These are phyloP conservation scores for Teleogryllus oceanicus DNA, from an alignment of 2,888 invertebrate species.

Conservation along the genomic window DNA sequence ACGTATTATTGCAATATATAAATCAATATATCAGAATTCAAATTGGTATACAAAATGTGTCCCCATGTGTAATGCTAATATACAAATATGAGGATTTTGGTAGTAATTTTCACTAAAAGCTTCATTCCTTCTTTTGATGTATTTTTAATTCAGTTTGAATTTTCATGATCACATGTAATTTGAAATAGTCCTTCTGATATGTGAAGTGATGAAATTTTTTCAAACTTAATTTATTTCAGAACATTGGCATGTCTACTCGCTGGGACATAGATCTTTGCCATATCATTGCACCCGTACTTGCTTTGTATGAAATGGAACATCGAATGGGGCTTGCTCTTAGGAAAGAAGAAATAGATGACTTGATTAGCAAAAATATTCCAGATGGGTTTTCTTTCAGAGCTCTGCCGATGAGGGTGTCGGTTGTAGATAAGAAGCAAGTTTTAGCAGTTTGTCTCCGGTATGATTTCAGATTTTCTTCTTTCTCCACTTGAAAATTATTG, in stretches of 20 bases:
- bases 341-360: background rate
- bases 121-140: too few relatives aligned
- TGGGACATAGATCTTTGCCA: slow-evolving; percentile 2
- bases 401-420: background rate
- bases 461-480: background rate
- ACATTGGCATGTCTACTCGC: background rate
- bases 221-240: background rate
- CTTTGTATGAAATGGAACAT: background rate
- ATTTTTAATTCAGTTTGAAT: too few relatives aligned
- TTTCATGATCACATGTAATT: too few relatives aligned
- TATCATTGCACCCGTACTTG: background rate
- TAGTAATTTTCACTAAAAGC: too few relatives aligned
- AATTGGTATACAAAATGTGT: too few relatives aligned
- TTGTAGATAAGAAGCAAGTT: background rate
- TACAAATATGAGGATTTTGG: too few relatives aligned
- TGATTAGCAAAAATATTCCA: background rate
- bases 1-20: too few relatives aligned
- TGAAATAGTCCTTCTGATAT: too few relatives aligned
- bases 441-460: background rate
- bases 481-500: too few relatives aligned
- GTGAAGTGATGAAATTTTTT: too few relatives aligned
- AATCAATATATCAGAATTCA: too few relatives aligned
- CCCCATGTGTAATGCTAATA: too few relatives aligned
- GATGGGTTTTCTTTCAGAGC: background rate
- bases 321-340: background rate